Evolutionary conservation across 2,113 vertebrate species (phyloP).

Genomic region (Petromus typicus): DNA sequence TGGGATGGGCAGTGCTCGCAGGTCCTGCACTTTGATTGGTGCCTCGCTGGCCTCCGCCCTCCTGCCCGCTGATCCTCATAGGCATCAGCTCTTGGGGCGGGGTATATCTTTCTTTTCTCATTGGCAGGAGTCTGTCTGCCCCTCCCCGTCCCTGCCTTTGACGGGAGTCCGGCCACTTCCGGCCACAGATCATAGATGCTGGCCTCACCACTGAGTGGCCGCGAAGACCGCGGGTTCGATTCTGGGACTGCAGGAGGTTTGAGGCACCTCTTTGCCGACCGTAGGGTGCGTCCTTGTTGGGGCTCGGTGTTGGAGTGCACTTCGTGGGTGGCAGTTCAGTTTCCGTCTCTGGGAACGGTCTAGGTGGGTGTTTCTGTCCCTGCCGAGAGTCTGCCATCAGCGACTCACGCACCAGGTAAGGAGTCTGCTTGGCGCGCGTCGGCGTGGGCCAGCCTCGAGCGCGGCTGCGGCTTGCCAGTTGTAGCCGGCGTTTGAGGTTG

Average conservation of each 20-base stretch:
- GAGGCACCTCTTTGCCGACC: not conserved
- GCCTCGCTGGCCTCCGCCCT: not conserved
- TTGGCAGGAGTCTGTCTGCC: constrained; percentile 45
- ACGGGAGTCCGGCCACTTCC: constrained; percentile 35
- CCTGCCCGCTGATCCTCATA: not conserved
- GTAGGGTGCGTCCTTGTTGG: not conserved
- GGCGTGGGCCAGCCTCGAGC: not conserved
- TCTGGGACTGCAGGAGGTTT: accelerated
- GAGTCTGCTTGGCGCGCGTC: not conserved
- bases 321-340: not conserved
- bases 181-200: constrained; percentile 70
- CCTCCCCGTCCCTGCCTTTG: not conserved
- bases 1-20: constrained; percentile 47
- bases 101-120: not conserved
- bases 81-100: not conserved
- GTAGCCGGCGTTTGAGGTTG: not conserved
- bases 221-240: accelerated
- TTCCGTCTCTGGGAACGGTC: not conserved
- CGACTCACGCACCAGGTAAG: not conserved
- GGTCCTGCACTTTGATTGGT: not conserved
- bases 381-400: too few relatives aligned
- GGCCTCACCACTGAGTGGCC: accelerated
- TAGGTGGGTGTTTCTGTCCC: too few relatives aligned
- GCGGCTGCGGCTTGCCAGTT: not conserved
- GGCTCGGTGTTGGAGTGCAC: not conserved